Base-by-base conservation (phyloP, 2,113 vertebrate species). In the Sigmodon hispidus region DNA sequence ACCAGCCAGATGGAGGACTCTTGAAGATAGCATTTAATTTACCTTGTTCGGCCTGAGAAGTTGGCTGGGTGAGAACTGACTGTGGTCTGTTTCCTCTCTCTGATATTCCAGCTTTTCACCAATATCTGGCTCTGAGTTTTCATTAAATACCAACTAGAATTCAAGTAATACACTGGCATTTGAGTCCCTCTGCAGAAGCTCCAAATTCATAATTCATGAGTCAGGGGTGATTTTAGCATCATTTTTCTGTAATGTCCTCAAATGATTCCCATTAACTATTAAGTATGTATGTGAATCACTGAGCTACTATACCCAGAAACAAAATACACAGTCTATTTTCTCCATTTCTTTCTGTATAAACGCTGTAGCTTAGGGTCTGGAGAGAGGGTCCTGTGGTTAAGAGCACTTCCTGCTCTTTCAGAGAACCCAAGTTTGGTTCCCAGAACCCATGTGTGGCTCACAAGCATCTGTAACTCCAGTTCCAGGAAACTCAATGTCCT, bases 311-410 rank as follows among this genome's bases (percentile, higher is more conserved):
- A 7, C 17, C 16, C 24, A 3, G 34, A 15, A 9, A 34, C 2
- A 15, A n/a, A 34, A 22, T 1, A 0, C 11, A 45, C 0, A 61
- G 3, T 3, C 24, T 0, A 2, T 26, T 48, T 13, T 34, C 89
- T 59, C 9, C 0, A n/a, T 12, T 26, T 80, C 16, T 22, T 48
- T 24, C 22, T 24, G 15, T 70, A 29, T 2, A 31, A 9, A 72
- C 36, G 31, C 34, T n/a, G 10, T 80, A 57, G 36, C 36, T 15
- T 2, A 31, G 11, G 52, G 34, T 10, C 36, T 80, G 36, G 52
- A 57, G 10, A 57, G 77, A 57, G 36, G 52, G 34, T 0, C 52
- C 21, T n/a, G 21, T 24, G 7, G 19, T 80, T 24, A n/a, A 36
- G 36, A 57, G 2, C 19, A 80, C 77, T 57, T 80, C 24, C 34